Evolutionary conservation across 2,797 vertebrate species (phyloP).

Genomic region (Philypnodon macrostomus): DNA sequence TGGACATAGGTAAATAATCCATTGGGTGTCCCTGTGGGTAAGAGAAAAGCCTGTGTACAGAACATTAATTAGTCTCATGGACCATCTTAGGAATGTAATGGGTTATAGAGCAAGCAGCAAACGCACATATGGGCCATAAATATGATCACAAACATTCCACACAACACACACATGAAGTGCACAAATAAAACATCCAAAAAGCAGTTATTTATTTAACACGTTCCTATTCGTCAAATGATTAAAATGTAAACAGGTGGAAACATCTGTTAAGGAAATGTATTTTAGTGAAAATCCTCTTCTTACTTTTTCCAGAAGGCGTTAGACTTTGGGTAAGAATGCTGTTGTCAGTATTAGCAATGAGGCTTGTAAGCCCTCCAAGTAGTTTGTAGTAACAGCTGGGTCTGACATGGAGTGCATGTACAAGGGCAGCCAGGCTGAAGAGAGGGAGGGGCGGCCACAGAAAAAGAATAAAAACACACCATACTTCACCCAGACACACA

Average conservation of each 20-base stretch:
- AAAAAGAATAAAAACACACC: constrained; percentile 49
- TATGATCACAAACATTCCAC: constrained; percentile 72
- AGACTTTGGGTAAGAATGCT: constrained; percentile 72
- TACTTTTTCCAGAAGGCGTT: constrained; percentile 63
- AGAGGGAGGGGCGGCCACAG: constrained; percentile 61
- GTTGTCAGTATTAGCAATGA: constrained; percentile 79
- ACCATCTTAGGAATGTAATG: constrained; percentile 73
- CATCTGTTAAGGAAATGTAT: constrained; percentile 61
- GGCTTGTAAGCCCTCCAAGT: constrained; percentile 81
- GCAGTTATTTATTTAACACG: constrained; percentile 56
- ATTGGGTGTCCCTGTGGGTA: constrained; percentile 65
- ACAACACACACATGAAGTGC: constrained; percentile 6
- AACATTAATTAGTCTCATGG: constrained; percentile 80
- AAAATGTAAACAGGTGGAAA: constrained; percentile 58
- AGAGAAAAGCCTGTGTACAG: constrained; percentile 67
- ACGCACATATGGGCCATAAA: constrained; percentile 73
- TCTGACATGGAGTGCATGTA: constrained; percentile 84
- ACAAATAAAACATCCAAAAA: constrained; percentile 43
- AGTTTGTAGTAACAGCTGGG: constrained; percentile 86
- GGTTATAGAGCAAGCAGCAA: constrained; percentile 69
- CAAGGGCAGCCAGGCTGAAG: constrained; percentile 75
- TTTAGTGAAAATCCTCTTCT: constrained; percentile 52
- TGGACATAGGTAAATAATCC: constrained; percentile 78
- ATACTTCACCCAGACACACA: constrained; percentile 52
- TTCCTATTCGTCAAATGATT: constrained; percentile 62